These are phyloP conservation scores for Saguinus imperator DNA, from an alignment of 2,113 vertebrate genomes.

Conservation along the genomic window DNA sequence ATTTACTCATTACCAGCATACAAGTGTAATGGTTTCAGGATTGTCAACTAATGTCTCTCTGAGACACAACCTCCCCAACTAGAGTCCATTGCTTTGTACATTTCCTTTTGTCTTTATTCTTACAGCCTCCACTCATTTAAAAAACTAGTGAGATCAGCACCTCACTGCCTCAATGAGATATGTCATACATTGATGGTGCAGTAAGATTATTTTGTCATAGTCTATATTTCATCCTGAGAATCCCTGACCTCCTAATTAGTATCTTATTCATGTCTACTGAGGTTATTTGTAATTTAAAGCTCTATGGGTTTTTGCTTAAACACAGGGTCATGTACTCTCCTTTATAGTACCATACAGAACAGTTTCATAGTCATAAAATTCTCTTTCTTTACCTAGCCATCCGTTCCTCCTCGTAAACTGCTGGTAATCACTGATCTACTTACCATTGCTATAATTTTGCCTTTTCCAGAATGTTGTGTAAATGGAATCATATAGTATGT, in stretches of 20 bases:
- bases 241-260: not conserved
- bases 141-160: not conserved
- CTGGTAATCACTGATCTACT: not conserved
- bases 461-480: not conserved
- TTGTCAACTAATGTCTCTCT: not conserved
- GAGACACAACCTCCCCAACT: too few species aligned
- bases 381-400: not conserved
- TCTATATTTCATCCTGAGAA: not conserved
- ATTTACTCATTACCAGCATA: not conserved
- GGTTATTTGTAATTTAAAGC: not conserved
- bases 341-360: not conserved
- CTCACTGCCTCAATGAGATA: not conserved
- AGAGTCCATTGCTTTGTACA: not conserved
- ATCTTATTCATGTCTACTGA: not conserved
- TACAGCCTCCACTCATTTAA: accelerated
- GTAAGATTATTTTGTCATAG: not conserved
- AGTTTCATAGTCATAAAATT: not conserved
- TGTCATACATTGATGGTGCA: not conserved
- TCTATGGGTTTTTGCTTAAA: not conserved
- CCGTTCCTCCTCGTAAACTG: accelerated
- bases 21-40: not conserved
- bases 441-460: not conserved
- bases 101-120: not conserved
- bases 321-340: not conserved
- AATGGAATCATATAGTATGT: not conserved